Evolutionary conservation across 1,140 invertebrate species (phyloP), one percentile per base, ranked within the genome.

Genomic region (Phymastichus coffea): DNA sequence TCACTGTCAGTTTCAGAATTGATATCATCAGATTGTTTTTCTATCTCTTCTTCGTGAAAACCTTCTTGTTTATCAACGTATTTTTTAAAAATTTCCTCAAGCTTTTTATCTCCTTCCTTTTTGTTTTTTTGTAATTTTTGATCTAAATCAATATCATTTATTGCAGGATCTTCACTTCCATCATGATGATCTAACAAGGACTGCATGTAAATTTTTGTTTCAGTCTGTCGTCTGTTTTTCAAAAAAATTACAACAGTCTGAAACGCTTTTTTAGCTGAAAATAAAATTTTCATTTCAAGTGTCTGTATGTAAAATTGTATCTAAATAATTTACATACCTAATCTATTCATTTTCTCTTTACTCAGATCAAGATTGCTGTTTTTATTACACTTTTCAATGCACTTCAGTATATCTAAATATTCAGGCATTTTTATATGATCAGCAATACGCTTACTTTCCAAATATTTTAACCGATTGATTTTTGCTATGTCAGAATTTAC

Each of bases 351-450:
- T 52, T 74, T 71, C 15, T 67, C 68, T 38, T 65, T 70, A 17
- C 67, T 69, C 19, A 85, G 62, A 2, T 70, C 57, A 23, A 85
- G 65, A 30, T 79, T 70, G 38, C 81, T 64, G 6, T 58, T 46
- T 0, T 59, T 37, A 53, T 79, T 82, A 40, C 80, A 80, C 33
- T 75, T 76, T 17, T 67, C 65, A 19, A 86, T 70, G 38, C 78
- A 77, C 9, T 80, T 71, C 14, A 83, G 65, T 20, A 86, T 78
- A 66, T 86, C 84, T n/a, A 68, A 66, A 67, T 83, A 86, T 64
- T 84, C 84, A 1, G 85, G 85, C 65, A 85, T 84, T 25, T 71
- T 57, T 10, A 75, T 15, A 25, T 64, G 57, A 30, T 72, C 30
- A 4, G 63, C 40, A 37, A 71, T 56, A 22, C 28, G 28, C 6